These are phyloP conservation scores for Lasioglossum morio DNA, from an alignment of 2,888 invertebrate species.

Conservation along the genomic window DNA sequence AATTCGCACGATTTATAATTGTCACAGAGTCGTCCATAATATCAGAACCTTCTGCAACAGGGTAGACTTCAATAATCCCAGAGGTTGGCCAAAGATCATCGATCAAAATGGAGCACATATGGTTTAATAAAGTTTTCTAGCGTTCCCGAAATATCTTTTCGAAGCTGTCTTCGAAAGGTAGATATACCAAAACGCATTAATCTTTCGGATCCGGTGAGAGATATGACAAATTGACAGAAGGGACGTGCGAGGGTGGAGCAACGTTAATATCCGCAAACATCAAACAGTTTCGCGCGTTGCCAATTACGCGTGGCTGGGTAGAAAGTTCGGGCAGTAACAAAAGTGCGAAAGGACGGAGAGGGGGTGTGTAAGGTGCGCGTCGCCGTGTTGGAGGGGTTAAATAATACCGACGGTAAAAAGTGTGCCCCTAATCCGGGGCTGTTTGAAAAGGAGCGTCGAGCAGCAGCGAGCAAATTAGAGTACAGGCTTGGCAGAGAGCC, in stretches of 20 bases:
- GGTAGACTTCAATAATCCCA: background rate
- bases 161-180: background rate
- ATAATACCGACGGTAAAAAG: slow-evolving; percentile 17
- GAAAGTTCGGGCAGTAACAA: background rate
- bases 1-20: background rate
- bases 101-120: background rate
- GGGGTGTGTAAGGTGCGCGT: background rate
- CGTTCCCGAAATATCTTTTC: background rate
- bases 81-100: background rate
- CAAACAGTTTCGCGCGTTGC: background rate
- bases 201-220: background rate
- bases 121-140: background rate
- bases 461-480: slow-evolving; percentile 57
- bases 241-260: background rate
- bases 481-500: slow-evolving; percentile 49
- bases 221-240: background rate
- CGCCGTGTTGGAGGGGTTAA: background rate
- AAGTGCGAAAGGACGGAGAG: background rate
- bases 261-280: background rate
- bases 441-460: slow-evolving; percentile 15
- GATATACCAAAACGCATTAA: background rate
- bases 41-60: background rate
- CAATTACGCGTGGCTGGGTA: background rate
- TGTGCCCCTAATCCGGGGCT: slow-evolving; percentile 7
- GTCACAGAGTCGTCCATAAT: background rate